Percentiles rank a stretch among this genome's conserved stretches.
Evolutionary conservation across 92 coral and sea anemone species (phyloP).

Genomic region (Pocillopora meandrina): DNA sequence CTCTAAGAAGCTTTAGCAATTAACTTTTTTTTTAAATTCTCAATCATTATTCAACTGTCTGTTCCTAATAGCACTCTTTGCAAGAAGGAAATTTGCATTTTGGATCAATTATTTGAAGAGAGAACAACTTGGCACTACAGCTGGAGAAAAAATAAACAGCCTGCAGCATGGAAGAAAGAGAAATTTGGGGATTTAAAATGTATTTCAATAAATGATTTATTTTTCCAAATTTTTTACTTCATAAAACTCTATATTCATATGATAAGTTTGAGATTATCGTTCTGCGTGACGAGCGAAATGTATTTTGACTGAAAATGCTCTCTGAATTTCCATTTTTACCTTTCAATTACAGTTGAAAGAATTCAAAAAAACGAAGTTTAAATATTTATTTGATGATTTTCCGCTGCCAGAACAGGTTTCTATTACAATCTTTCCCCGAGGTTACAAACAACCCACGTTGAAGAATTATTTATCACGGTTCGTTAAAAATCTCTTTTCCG

Average conservation of each 20-base stretch:
- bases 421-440: neutral
- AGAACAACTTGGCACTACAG: neutral
- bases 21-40: too few relatives aligned
- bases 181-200: too few relatives aligned
- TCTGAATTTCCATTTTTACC: neutral
- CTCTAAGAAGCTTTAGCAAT: too few relatives aligned
- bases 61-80: neutral
- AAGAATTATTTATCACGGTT: neutral
- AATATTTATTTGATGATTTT: conserved; percentile 1
- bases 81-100: neutral
- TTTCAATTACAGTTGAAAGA: neutral
- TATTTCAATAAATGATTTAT: too few relatives aligned
- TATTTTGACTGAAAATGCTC: neutral
- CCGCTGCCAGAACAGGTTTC: conserved; percentile 1
- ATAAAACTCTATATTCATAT: too few relatives aligned
- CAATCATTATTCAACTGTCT: neutral
- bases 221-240: too few relatives aligned
- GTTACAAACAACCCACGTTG: neutral
- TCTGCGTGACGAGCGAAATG: neutral
- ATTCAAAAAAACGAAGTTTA: neutral
- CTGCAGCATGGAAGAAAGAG: too few relatives aligned
- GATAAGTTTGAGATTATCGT: neutral
- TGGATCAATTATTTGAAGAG: neutral
- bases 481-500: neutral
- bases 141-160: too few relatives aligned